phyloP scores from a whole-genome alignment of 2,797 vertebrate species.

The Serranus cabrilla region DNA sequence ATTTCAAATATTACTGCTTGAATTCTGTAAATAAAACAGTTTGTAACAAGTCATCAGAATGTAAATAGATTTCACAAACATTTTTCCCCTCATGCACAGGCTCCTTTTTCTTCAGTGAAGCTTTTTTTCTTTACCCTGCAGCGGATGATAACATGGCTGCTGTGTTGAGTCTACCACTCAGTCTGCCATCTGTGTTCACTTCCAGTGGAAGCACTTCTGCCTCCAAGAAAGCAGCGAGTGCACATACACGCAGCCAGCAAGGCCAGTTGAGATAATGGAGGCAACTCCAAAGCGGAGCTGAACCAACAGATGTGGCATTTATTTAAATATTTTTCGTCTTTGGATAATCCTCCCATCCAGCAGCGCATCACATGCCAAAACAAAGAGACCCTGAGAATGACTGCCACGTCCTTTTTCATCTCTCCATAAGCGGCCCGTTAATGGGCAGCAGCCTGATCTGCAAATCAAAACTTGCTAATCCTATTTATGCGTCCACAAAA shows the following conservation, averaged over 20 bases:
- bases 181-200: slow-evolving; percentile 60
- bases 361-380: slow-evolving; percentile 79
- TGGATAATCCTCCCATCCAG: slow-evolving; percentile 82
- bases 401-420: slow-evolving; percentile 72
- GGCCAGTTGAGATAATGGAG: slow-evolving; percentile 68
- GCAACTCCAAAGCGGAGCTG: slow-evolving; percentile 68
- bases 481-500: slow-evolving; percentile 62
- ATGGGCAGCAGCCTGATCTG: slow-evolving; percentile 64
- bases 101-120: neutral
- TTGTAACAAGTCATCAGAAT: neutral
- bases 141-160: slow-evolving; percentile 20
- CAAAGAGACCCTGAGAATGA: slow-evolving; percentile 79
- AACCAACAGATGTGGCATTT: slow-evolving; percentile 84
- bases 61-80: slow-evolving; percentile 2
- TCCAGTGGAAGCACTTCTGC: slow-evolving; percentile 32
- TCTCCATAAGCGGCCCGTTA: slow-evolving; percentile 70
- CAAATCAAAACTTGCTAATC: slow-evolving; percentile 76
- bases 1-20: neutral
- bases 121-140: slow-evolving; percentile 23
- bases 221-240: slow-evolving; percentile 55
- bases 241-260: slow-evolving; percentile 11
- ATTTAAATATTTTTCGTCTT: slow-evolving; percentile 80
- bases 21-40: neutral
- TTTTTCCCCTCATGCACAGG: neutral
- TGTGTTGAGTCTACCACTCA: slow-evolving; percentile 38